These are phyloP conservation scores for Trichosurus vulpecula DNA, from an alignment of 2,797 vertebrate genomes.

Conservation along the genomic window DNA sequence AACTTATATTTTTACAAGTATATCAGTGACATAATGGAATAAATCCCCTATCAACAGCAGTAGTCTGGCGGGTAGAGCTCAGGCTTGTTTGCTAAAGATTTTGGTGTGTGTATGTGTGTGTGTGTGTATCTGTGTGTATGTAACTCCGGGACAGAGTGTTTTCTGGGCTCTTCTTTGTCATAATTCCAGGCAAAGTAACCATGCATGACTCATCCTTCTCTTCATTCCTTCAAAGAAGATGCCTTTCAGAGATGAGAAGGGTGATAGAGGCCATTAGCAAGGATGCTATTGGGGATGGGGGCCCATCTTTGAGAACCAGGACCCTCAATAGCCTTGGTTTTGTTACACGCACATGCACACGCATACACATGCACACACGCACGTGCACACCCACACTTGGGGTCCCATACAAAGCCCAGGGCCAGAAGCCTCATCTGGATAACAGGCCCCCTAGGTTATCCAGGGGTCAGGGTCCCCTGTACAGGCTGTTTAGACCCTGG, in stretches of 20 bases:
- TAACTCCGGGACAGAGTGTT: not conserved
- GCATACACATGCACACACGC: too few relatives aligned
- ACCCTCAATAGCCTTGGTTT: not conserved
- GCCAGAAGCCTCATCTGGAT: not conserved
- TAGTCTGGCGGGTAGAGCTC: not conserved
- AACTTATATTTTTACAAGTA: not conserved
- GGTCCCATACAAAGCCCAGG: not conserved
- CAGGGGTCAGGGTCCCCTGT: not conserved
- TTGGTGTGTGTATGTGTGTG: not conserved
- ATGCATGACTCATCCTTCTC: not conserved
- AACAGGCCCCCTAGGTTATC: not conserved
- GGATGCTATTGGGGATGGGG: not conserved
- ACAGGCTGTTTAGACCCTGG: not conserved
- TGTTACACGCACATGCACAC: not conserved
- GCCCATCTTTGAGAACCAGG: not conserved
- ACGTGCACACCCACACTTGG: not conserved
- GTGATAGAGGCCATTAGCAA: not conserved
- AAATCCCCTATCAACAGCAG: conserved; percentile 8
- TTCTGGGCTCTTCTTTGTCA: not conserved
- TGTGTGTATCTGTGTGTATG: too few relatives aligned
- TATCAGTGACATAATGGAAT: conserved; percentile 13
- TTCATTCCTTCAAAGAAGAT: conserved; percentile 24
- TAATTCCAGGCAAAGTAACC: not conserved
- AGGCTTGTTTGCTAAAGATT: not conserved
- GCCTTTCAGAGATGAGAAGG: not conserved